Evolutionary conservation across 2,888 invertebrate species (phyloP).

Genomic region (Carterocephalus palaemon): DNA sequence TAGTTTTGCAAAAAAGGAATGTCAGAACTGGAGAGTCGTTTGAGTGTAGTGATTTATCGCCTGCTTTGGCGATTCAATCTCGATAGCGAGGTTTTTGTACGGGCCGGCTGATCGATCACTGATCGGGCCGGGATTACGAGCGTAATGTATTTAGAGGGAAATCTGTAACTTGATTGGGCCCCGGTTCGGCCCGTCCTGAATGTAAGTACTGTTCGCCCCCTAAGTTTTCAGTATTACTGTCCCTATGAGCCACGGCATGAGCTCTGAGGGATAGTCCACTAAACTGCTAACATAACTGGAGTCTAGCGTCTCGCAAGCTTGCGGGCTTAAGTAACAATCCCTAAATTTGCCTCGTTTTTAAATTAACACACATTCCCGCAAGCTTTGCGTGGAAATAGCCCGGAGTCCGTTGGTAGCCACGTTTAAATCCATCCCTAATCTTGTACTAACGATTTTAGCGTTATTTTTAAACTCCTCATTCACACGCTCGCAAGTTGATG

Average conservation of each 20-base stretch:
- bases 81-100: conserved; percentile 19
- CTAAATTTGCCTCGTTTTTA: conserved; percentile 6
- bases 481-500: conserved; percentile 16
- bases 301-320: too few relatives aligned
- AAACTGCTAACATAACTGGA: too few relatives aligned
- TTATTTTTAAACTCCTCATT: conserved; percentile 49
- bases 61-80: conserved; percentile 20
- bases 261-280: too few relatives aligned
- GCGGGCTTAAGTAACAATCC: too few relatives aligned
- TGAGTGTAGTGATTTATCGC: conserved; percentile 23
- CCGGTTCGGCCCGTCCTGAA: background rate
- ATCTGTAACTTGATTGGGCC: conserved; percentile 19
- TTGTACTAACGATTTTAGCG: conserved; percentile 56
- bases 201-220: too few relatives aligned
- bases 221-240: too few relatives aligned
- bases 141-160: conserved; percentile 21
- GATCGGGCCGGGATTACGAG: conserved; percentile 19
- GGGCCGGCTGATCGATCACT: conserved; percentile 22
- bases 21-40: conserved; percentile 18
- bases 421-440: conserved; percentile 33
- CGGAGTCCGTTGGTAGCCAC: conserved; percentile 32
- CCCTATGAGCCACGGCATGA: too few relatives aligned
- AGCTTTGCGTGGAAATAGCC: conserved; percentile 13
- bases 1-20: conserved; percentile 13
- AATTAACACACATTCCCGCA: conserved; percentile 7